Evolutionary conservation across 1,140 invertebrate species (phyloP).

Genomic region (Doryteuthis pealeii): DNA sequence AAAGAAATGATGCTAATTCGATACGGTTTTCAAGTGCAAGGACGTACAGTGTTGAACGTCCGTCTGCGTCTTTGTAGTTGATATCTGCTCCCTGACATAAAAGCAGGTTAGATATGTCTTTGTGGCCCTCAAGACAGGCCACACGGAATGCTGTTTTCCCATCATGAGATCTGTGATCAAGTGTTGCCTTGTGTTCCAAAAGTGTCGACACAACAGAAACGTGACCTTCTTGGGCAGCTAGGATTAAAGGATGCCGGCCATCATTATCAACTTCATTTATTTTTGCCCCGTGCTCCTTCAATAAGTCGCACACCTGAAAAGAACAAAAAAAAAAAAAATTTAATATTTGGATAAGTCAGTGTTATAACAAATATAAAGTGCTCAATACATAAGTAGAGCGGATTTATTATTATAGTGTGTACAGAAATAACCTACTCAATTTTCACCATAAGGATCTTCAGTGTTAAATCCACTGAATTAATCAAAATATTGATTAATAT

Average conservation of each 20-base stretch:
- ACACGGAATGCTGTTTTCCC: constrained; percentile 85
- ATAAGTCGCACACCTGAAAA: constrained; percentile 64
- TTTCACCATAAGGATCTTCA: too few relatives aligned
- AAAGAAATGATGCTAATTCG: constrained; percentile 72
- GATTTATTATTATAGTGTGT: too few relatives aligned
- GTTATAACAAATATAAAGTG: too few relatives aligned
- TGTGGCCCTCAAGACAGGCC: constrained; percentile 80
- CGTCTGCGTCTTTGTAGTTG: constrained; percentile 88
- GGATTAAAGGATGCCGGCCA: constrained; percentile 61
- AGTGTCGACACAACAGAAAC: constrained; percentile 45
- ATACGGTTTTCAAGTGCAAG: constrained; percentile 87
- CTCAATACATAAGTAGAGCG: too few relatives aligned
- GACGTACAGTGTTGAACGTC: constrained; percentile 87
- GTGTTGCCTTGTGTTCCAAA: constrained; percentile 51
- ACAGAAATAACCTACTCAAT: too few relatives aligned
- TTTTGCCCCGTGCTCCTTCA: constrained; percentile 88
- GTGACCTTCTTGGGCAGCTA: constrained; percentile 59
- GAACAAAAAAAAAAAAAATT: constrained; percentile 1
- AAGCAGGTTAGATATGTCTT: constrained; percentile 66
- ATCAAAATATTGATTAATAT: too few relatives aligned
- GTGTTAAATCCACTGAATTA: too few relatives aligned
- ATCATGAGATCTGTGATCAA: constrained; percentile 88
- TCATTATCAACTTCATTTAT: constrained; percentile 87
- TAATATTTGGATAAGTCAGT: too few relatives aligned
- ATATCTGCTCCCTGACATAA: constrained; percentile 77